These are phyloP conservation scores for Neuroterus valhalla DNA, from an alignment of 1,140 invertebrate species.

Conservation along the genomic window DNA sequence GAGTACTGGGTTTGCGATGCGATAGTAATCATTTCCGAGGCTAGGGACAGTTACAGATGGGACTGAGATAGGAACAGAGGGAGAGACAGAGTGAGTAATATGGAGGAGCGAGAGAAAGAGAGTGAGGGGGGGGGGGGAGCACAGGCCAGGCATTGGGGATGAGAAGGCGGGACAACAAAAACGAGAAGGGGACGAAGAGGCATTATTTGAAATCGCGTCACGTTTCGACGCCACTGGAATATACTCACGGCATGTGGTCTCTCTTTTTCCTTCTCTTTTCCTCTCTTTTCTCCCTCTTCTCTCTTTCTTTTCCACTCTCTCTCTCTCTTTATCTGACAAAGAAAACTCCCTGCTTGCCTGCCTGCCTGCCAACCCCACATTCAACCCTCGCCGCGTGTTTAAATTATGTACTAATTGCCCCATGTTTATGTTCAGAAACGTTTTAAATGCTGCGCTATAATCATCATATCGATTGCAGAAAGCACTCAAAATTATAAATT, in stretches of 20 bases:
- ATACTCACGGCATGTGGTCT: constrained; percentile 66
- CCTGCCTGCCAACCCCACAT: constrained; percentile 22
- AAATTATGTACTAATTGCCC: not conserved
- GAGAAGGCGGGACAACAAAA: constrained; percentile 19
- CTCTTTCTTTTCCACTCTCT: too few relatives aligned
- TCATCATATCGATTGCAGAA: too few relatives aligned
- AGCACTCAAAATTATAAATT: too few relatives aligned
- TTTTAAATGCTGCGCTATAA: too few relatives aligned
- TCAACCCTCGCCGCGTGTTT: constrained; percentile 42
- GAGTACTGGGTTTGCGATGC: too few relatives aligned
- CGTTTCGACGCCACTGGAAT: constrained; percentile 59
- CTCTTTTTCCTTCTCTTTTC: constrained; percentile 48
- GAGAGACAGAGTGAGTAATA: constrained; percentile 13
- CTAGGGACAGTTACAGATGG: not conserved
- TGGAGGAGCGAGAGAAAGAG: too few relatives aligned
- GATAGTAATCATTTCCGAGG: too few relatives aligned
- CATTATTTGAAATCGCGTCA: constrained; percentile 63
- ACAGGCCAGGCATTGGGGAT: constrained; percentile 20
- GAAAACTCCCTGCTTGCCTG: too few relatives aligned
- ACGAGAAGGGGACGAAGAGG: constrained; percentile 11
- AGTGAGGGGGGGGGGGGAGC: too few relatives aligned
- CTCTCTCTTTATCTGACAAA: too few relatives aligned
- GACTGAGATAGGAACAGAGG: constrained; percentile 34
- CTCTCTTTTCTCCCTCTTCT: too few relatives aligned
- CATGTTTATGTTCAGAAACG: too few relatives aligned